Evolutionary conservation across 2,888 invertebrate species (phyloP).

Genomic region (Pristionchus mayeri): DNA sequence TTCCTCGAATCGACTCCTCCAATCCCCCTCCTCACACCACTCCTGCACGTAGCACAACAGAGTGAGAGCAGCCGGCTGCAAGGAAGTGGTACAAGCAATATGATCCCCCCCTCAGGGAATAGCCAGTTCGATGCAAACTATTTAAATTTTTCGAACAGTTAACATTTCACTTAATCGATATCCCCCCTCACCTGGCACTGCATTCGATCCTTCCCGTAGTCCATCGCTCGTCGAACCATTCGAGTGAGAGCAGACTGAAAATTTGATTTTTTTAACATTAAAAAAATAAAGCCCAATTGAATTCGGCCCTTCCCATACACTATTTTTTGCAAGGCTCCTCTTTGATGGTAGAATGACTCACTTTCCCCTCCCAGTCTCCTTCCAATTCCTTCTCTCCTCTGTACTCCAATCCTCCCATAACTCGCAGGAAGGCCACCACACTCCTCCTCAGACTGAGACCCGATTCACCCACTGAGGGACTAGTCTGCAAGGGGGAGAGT

Average conservation of each 20-base stretch:
- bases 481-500: background rate
- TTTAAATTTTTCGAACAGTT: too few species aligned
- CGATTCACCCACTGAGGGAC: background rate
- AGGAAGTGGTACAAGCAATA: background rate
- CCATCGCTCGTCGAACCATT: constrained; percentile 2
- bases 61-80: constrained; percentile 29
- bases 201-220: constrained; percentile 45
- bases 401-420: constrained; percentile 25
- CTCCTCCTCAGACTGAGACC: background rate
- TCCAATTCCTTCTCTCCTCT: constrained; percentile 17
- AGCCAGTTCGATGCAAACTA: background rate
- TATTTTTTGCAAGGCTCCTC: too few species aligned
- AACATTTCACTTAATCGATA: too few species aligned
- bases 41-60: background rate
- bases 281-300: too few species aligned
- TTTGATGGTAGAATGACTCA: background rate
- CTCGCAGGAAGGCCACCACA: constrained; percentile 18
- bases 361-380: constrained; percentile 30
- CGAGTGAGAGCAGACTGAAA: constrained; percentile 35
- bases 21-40: background rate
- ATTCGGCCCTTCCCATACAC: too few species aligned
- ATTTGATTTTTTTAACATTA: background rate
- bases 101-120: background rate
- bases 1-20: background rate
- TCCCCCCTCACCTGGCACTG: constrained; percentile 18